phyloP scores from a whole-genome alignment of 2,797 vertebrate genomes.

The Sebastes melanostomus region DNA sequence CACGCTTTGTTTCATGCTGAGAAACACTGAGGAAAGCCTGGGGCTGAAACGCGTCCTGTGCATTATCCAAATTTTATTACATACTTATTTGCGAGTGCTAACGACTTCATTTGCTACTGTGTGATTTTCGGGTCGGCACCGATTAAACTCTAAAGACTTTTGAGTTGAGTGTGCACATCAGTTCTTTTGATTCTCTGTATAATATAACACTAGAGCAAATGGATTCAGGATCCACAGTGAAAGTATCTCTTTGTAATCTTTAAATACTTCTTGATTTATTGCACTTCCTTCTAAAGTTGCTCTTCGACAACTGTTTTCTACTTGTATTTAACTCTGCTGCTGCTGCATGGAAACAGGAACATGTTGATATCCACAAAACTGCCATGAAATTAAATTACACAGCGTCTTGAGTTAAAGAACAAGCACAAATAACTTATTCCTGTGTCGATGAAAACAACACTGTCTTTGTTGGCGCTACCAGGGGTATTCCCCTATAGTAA shows the following conservation, averaged over 20 bases:
- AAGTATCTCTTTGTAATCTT: background rate
- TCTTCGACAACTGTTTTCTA: background rate
- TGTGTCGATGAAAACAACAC: background rate
- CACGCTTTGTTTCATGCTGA: background rate
- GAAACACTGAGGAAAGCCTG: background rate
- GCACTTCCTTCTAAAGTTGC: background rate
- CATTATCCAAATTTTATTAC: background rate
- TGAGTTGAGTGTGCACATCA: background rate
- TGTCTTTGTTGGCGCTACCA: background rate
- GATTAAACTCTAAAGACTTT: background rate
- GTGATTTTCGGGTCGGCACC: background rate
- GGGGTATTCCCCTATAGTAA: background rate
- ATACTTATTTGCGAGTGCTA: background rate
- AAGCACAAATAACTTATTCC: background rate
- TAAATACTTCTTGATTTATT: background rate
- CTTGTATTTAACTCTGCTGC: background rate
- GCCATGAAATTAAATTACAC: conserved; percentile 15
- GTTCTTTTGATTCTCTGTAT: background rate
- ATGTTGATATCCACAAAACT: conserved; percentile 4
- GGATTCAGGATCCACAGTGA: background rate
- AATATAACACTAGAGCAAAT: background rate
- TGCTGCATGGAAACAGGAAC: background rate
- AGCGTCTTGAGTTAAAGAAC: background rate
- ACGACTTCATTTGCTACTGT: background rate
- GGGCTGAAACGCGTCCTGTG: background rate